Percentiles rank a stretch among this genome's conserved stretches.
These are phyloP conservation scores for Drosophila leonis DNA, from an alignment of 2,888 invertebrate genomes.

Conservation along the genomic window DNA sequence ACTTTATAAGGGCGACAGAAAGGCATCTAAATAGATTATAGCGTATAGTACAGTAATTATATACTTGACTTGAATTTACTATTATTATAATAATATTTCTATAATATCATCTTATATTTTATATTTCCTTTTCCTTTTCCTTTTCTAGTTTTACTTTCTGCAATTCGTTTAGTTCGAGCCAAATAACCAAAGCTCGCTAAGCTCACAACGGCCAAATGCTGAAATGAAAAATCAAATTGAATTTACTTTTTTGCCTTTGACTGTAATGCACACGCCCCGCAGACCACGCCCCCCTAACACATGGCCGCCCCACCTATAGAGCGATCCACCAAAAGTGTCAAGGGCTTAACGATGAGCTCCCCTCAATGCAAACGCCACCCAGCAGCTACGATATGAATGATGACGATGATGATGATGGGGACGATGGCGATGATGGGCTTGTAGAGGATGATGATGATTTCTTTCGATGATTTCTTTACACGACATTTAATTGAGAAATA, in stretches of 20 bases:
- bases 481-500: slow-evolving; percentile 84
- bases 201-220: slow-evolving; percentile 18
- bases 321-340: slow-evolving; percentile 63
- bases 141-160: background rate
- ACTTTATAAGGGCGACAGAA: too few relatives aligned
- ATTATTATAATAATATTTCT: too few relatives aligned
- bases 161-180: slow-evolving; percentile 17
- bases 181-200: slow-evolving; percentile 18
- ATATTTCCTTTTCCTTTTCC: background rate
- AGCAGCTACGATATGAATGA: slow-evolving; percentile 13
- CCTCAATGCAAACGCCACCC: slow-evolving; percentile 19
- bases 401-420: slow-evolving; percentile 5
- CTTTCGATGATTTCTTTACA: slow-evolving; percentile 74
- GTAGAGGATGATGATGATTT: slow-evolving; percentile 48
- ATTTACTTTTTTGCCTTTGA: slow-evolving; percentile 66
- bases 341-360: slow-evolving; percentile 50
- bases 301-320: slow-evolving; percentile 8
- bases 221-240: slow-evolving; percentile 66
- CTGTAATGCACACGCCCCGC: slow-evolving; percentile 24
- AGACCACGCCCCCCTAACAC: slow-evolving; percentile 2
- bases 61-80: too few relatives aligned
- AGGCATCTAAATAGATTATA: too few relatives aligned
- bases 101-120: too few relatives aligned
- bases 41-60: too few relatives aligned
- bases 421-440: slow-evolving; percentile 19